Conservation (phyloP, 2,888 invertebrate genomes). For the Tricholauxania praeusta region DNA sequence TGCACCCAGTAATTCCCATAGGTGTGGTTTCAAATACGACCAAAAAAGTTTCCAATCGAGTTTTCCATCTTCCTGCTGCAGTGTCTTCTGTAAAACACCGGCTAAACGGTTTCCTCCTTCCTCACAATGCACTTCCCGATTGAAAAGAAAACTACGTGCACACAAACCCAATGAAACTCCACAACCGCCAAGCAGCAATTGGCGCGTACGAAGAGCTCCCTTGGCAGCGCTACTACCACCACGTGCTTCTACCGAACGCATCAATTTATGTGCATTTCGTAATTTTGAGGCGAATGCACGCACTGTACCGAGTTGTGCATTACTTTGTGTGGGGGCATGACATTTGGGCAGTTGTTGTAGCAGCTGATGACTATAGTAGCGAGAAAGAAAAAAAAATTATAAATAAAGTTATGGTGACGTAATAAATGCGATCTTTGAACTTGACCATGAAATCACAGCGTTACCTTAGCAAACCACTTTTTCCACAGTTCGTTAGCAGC, state of each 20-base stretch:
- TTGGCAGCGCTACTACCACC: constrained; percentile 9
- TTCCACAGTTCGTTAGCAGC: constrained; percentile 34
- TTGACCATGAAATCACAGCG: not conserved
- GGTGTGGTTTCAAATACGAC: constrained; percentile 79
- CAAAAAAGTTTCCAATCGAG: constrained; percentile 86
- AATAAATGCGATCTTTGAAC: constrained; percentile 20
- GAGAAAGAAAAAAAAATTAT: constrained; percentile 5
- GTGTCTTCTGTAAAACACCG: constrained; percentile 57
- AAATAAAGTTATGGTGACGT: constrained; percentile 15
- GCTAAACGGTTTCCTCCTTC: constrained; percentile 55
- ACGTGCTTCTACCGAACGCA: constrained; percentile 3
- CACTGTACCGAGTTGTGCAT: not conserved
- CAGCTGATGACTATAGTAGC: constrained; percentile 30
- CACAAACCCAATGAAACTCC: constrained; percentile 58
- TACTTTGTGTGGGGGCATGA: constrained; percentile 2
- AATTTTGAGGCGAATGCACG: constrained; percentile 27
- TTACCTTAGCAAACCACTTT: constrained; percentile 24
- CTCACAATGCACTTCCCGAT: constrained; percentile 57
- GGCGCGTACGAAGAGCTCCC: constrained; percentile 45
- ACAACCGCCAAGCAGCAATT: constrained; percentile 56
- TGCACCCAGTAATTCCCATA: constrained; percentile 82
- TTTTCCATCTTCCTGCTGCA: constrained; percentile 70
- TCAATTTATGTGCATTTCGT: constrained; percentile 35
- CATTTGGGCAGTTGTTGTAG: constrained; percentile 37
- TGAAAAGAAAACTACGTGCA: constrained; percentile 50